Evolutionary conservation across 2,888 invertebrate genomes (phyloP), one percentile per base, ranked within the genome.

Genomic region (Thereva unica): DNA sequence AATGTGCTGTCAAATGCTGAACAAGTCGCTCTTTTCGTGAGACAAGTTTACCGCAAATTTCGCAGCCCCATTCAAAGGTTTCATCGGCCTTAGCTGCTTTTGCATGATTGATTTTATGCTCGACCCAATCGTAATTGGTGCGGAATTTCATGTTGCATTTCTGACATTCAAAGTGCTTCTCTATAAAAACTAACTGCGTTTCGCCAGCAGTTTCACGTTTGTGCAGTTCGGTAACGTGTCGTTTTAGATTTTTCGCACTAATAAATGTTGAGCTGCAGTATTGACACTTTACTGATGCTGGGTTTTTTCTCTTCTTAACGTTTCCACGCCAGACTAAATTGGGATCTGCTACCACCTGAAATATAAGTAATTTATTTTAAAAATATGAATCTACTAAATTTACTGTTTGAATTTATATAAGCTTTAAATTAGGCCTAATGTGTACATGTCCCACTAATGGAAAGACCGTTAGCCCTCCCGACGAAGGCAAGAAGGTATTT

Each of bases 31-130:
- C 81, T 56, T 80, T 80, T 44, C 81, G 77, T 37, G 80, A 80
- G 61, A 81, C 75, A 67, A 80, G 77, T 53, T 78, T 77, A 41
- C 80, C 79, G 66, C 81, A 81, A 53, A 81, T 73, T 64, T 81
- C 81, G 70, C 81, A 81, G 66, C 78, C 79, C 81, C 81, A 81
- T 66, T 81, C 81, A 72, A 78, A 80, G 67, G 80, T 78, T 37
- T 78, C 77, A 52, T 76, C 78, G 4, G 78, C 77, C 68, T 77
- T 79, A 68, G 77, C 77, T 7, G 76, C 74, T 40, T 78, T 76
- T 0, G 80, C 80, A 71, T 81, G 80, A 2, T 73, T 74, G 37
- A 80, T 75, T 70, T 81, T 81, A 53, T 81, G 81, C 12, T 80
- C 78, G 45, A 81, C 78, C 81, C 81, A 81, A 63, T 77, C 77